These are phyloP conservation scores for Malurus leucopterus DNA, from an alignment of 2,797 vertebrate genomes.

Conservation along the genomic window DNA sequence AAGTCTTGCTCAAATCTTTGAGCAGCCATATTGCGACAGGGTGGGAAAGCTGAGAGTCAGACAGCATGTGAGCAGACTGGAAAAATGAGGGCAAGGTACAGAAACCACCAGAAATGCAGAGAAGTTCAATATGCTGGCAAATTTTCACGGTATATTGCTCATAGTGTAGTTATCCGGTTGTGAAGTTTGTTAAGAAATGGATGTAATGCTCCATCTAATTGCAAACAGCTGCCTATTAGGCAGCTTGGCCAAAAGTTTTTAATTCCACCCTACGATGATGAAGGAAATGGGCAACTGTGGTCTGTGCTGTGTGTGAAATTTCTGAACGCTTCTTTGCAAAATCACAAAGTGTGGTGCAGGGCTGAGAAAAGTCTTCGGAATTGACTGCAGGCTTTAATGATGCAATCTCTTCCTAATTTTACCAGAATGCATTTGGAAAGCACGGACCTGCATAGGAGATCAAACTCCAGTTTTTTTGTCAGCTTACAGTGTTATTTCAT, in stretches of 20 bases:
- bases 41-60: conserved; percentile 58
- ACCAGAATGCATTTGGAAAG: conserved; percentile 59
- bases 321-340: conserved; percentile 44
- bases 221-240: conserved; percentile 71
- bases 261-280: conserved; percentile 60
- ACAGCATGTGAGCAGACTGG: conserved; percentile 51
- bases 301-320: conserved; percentile 34
- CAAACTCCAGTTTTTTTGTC: conserved; percentile 48
- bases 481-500: conserved; percentile 52
- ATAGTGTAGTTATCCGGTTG: conserved; percentile 55
- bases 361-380: conserved; percentile 50
- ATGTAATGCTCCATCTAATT: conserved; percentile 70
- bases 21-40: conserved; percentile 43
- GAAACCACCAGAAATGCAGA: conserved; percentile 67
- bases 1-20: conserved; percentile 9
- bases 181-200: conserved; percentile 69
- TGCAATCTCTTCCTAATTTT: conserved; percentile 48
- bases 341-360: conserved; percentile 32
- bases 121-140: conserved; percentile 59
- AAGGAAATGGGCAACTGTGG: conserved; percentile 61
- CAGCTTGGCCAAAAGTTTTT: conserved; percentile 68
- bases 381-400: conserved; percentile 45
- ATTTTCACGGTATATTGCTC: conserved; percentile 62
- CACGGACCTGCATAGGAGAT: conserved; percentile 44
- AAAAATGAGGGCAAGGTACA: conserved; percentile 66